Base-by-base conservation (phyloP, 2,797 vertebrate species). In the Sebastes cheni region DNA sequence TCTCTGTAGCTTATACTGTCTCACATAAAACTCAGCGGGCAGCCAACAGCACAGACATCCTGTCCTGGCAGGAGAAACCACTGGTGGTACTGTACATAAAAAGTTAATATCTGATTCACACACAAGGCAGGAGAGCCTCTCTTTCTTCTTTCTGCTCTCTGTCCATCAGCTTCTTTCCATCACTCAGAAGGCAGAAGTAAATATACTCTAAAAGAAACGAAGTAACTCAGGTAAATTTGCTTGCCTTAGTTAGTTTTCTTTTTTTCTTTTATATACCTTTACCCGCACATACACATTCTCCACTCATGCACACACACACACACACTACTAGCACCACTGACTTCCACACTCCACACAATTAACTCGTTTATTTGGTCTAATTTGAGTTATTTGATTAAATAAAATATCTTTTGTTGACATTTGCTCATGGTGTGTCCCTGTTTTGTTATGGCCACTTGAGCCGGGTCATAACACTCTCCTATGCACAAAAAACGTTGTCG, bases 91-190 rank as follows among this genome's bases (percentile, higher is more conserved):
- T 46, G 42, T 46, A 67, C 18, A 67, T 29, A 39, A 39, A 50
- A 75, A 60, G 64, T 73, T 79, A 13, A 78, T 72, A 62, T 50
- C 7, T 39, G 25, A 72, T 68, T 79, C 58, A 6, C 10, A n/a
- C 7, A 34, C 25, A 36, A 34, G 13, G 46, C 13, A 4, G 6
- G 14, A 58, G 18, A 46, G 36, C 36, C 12, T 39, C 36, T 39
- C 36, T 34, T 1, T 39, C 36, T 0, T 39, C 13, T 39, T 13
- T 77, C 30, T 70, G 13, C 16, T 59, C 20, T 46, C 12, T 50
- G 46, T 50, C 8, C 2, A 5, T 18, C 58, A 73, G 14, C 30
- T 58, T 69, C 29, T 65, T 56, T 72, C 22, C 23, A 16, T 59
- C 12, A 62, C 9, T 55, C 36, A 72, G 68, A 16, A 9, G n/a